Percentiles rank a stretch among this genome's conserved stretches.
phyloP scores from a whole-genome alignment of 2,113 vertebrate genomes.

The Cephalophus harveyi region DNA sequence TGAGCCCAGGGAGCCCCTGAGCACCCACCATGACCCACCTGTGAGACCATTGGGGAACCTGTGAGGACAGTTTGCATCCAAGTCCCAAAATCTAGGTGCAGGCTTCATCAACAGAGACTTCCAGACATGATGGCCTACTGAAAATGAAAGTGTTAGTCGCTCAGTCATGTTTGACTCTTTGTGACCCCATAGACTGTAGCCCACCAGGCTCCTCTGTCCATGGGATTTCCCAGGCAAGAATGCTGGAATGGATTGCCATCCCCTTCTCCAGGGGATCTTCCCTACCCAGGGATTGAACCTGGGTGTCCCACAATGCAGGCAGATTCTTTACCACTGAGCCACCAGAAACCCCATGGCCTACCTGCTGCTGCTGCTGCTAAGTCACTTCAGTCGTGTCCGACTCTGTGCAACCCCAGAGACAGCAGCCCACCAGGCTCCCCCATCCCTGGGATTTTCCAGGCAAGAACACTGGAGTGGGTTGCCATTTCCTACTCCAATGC shows the following conservation, averaged over 20 bases:
- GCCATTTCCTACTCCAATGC: not conserved
- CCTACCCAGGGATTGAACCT: not conserved
- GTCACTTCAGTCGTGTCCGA: rapidly evolving
- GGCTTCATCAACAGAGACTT: not conserved
- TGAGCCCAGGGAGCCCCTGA: not conserved
- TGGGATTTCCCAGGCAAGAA: not conserved
- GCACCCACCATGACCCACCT: too few species aligned
- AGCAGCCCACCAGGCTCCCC: not conserved
- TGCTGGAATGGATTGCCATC: not conserved
- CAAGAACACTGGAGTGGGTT: too few species aligned
- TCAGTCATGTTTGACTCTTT: not conserved
- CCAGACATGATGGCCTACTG: not conserved
- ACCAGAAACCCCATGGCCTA: not conserved
- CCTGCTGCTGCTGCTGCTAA: too few species aligned
- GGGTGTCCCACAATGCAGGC: not conserved
- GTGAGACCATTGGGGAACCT: rapidly evolving
- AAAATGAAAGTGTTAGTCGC: not conserved
- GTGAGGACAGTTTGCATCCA: not conserved
- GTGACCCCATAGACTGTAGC: not conserved
- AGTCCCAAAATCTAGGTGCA: not conserved
- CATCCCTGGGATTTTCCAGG: not conserved
- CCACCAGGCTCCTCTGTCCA: not conserved
- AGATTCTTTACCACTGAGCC: not conserved
- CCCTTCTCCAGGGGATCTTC: not conserved
- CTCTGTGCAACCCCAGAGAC: not conserved